Evolutionary conservation across 30 jellyfish, hydroid and myxozoan species (phyloP).

Genomic region (Hydractinia echinata): DNA sequence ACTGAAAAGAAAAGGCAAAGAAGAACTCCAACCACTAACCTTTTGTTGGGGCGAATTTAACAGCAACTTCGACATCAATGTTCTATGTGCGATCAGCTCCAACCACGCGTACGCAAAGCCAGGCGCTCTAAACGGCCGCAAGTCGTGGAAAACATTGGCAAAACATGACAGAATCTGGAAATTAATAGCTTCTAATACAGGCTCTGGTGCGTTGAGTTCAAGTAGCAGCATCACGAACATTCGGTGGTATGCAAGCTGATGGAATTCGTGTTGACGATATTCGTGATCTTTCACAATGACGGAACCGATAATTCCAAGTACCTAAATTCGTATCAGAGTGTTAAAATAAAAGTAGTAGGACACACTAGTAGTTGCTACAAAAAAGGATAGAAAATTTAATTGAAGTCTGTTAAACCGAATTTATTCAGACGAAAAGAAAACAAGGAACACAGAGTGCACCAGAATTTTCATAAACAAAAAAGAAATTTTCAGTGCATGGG

Average conservation of each 20-base stretch:
- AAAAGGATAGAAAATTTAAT: neutral
- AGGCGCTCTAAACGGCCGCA: constrained; percentile 90
- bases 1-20: neutral
- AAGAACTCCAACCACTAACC: constrained; percentile 33
- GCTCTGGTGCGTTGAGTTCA: constrained; percentile 95
- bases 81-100: constrained; percentile 89
- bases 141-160: constrained; percentile 75
- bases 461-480: no score
- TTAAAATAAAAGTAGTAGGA: neutral
- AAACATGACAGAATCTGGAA: constrained; percentile 79
- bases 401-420: neutral
- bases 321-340: constrained; percentile 17
- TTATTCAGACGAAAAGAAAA: no score
- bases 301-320: constrained; percentile 75
- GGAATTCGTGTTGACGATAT: constrained; percentile 69
- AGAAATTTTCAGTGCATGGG: no score
- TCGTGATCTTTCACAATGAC: constrained; percentile 89
- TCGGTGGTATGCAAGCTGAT: constrained; percentile 86
- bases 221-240: constrained; percentile 76
- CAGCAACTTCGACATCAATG: constrained; percentile 77
- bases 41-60: constrained; percentile 89
- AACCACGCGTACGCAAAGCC: constrained; percentile 98
- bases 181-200: constrained; percentile 89
- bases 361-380: neutral
- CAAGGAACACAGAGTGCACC: no score